Evolutionary conservation across 2,113 vertebrate genomes (phyloP).

Genomic region (Anolis sagrei): DNA sequence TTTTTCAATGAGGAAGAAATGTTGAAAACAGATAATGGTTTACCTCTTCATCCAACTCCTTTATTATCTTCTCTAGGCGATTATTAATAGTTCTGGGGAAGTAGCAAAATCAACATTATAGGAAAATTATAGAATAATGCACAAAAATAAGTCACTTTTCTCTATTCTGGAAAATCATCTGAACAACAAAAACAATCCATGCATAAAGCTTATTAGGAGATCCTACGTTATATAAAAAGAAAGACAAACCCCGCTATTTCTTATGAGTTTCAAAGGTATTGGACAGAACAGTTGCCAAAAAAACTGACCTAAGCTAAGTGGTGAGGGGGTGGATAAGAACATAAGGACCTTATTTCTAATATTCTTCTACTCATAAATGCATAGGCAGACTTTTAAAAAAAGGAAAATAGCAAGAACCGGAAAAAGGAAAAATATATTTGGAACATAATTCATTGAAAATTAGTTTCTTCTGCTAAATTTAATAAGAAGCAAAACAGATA

Average conservation of each 20-base stretch:
- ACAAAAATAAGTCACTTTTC: not conserved
- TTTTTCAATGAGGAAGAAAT: not conserved
- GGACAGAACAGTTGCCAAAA: no score
- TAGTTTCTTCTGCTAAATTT: not conserved
- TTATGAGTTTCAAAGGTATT: not conserved
- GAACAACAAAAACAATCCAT: conserved; percentile 14
- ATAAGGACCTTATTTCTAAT: not conserved
- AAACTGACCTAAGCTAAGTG: no score
- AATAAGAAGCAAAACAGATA: not conserved
- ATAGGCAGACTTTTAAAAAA: not conserved
- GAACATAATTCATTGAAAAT: not conserved
- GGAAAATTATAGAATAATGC: conserved; percentile 23
- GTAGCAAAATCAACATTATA: conserved; percentile 57
- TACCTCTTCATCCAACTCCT: conserved; percentile 97
- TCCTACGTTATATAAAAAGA: not conserved
- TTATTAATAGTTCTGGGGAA: conserved; percentile 79
- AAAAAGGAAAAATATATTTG: not conserved
- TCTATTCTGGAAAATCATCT: not conserved
- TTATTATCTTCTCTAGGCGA: conserved; percentile 91
- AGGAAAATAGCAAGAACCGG: not conserved
- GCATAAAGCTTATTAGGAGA: not conserved
- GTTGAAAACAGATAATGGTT: conserved; percentile 23
- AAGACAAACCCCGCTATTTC: not conserved
- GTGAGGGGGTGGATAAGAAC: not conserved
- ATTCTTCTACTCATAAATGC: not conserved